Base-by-base conservation (phyloP, 2,888 invertebrate genomes). In the Sylvicola cinctus region DNA sequence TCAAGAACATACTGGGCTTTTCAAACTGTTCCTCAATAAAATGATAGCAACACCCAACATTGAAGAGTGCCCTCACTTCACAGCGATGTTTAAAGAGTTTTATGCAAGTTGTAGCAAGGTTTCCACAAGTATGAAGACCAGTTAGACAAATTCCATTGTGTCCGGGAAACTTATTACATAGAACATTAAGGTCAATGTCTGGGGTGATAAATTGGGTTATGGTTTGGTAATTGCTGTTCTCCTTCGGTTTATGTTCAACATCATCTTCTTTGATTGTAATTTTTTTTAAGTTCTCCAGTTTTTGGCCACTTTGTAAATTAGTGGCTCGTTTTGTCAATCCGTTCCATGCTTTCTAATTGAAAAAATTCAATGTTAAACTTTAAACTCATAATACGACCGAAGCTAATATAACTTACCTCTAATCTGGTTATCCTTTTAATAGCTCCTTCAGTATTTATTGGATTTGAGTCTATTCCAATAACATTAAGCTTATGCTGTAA, bases 1-100 rank as follows among this genome's bases (percentile, higher is more conserved):
- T 52, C 55, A 35, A 53, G 49, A 27, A 53, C 51, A 28, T 48
- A 44, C 1, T 38, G 29, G 2, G 54, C 10, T 11, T 3, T 8
- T 11, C 53, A 43, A 55, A 63, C 40, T 60, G 51, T 46, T 81
- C 79, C 2, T 63, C 65, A 14, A 91, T 55, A 2, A 80, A 62
- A 54, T 91, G 84, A 58, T 88, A 90, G 50, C 91, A 91, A 51
- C 91, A 93, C 0, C 87, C 84, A 26, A 91, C 78, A 49, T 77
- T 78, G 46, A 81, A 75, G 2, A 88, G 50, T 0, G 69, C 64
- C 37, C 59, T 61, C 1, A 74, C 63, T 16, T 62, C 49, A 0
- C 58, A 36, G 38, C 67, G 68, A 0, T 54, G 45, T 3, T 60
- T 49, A 49, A 84, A 90, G 11, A 81, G 61, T 39, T 69, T 68